Percentiles rank a stretch among this genome's conserved stretches.
phyloP scores from a whole-genome alignment of 2,113 vertebrate species.

The Aplodontia rufa region DNA sequence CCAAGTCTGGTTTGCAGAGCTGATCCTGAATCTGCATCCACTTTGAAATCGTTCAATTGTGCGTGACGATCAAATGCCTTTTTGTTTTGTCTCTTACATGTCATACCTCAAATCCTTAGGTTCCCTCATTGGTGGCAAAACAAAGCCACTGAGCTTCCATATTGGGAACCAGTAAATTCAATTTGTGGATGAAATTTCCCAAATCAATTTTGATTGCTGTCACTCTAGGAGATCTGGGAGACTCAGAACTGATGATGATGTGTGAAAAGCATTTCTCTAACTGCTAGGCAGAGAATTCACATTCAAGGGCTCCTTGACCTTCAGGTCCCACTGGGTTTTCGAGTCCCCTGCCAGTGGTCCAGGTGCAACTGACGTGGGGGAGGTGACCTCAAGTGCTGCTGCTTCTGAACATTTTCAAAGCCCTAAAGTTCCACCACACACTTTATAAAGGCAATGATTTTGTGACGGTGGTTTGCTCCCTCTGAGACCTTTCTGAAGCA shows the following conservation, averaged over 20 bases:
- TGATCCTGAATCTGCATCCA: background rate
- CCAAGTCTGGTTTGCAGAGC: background rate
- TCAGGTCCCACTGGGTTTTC: conserved; percentile 10
- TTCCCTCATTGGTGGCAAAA: background rate
- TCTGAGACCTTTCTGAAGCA: background rate
- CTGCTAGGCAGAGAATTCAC: conserved; percentile 17
- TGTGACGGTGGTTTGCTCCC: background rate
- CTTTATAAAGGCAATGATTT: background rate
- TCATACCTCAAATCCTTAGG: background rate
- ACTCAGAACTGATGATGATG: background rate
- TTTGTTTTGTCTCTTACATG: conserved; percentile 17
- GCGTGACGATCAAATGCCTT: conserved; percentile 28
- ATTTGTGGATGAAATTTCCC: conserved; percentile 67
- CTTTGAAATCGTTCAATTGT: background rate
- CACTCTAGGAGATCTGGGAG: conserved; percentile 50
- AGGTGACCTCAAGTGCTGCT: conserved; percentile 21
- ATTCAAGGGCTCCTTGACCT: conserved; percentile 36
- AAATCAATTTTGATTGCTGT: conserved; percentile 69
- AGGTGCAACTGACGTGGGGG: background rate
- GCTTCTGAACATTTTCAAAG: background rate
- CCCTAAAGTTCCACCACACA: background rate
- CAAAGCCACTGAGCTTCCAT: conserved; percentile 46
- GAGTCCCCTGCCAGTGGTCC: background rate
- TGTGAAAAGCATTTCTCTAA: conserved; percentile 41
- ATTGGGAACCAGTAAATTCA: conserved; percentile 36